Evolutionary conservation across 1,140 invertebrate genomes (phyloP), one percentile per base, ranked within the genome.

Genomic region (Danaus plexippus): DNA sequence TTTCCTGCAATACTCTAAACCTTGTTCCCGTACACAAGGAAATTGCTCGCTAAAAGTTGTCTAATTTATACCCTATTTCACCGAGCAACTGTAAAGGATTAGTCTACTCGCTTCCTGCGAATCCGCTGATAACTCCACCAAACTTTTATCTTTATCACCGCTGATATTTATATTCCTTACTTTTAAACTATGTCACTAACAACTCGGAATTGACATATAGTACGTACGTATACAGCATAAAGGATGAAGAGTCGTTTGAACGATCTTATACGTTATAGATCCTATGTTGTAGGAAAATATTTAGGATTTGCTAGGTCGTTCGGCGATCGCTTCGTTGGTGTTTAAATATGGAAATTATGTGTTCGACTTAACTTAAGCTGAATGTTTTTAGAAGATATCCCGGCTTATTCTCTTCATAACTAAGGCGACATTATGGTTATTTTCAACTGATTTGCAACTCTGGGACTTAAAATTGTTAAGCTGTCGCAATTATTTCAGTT

Each of bases 31-130:
- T 66, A 69, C 69, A 67, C 65, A 60, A 68, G 75, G 69, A 75
- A 72, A 75, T 77, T 76, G 73, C 75, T 71, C 66, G 69, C 71
- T 71, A 70, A 73, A 75, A 80, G 73, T 80, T 77, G 60, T 63
- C 66, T 68, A 71, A 80, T 80, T 80, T 80, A 80, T 77, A 59
- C 70, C 66, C 67, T 67, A 69, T 74, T 57, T 53, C 47, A 50
- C 58, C 51, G 55, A 57, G 43, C 64, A 58, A 59, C 50, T 59
- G 59, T 52, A 50, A 70, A 58, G 75, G 70, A 78, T 78, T 71
- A 74, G 65, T 64, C 61, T 50, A 62, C 57, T 65, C 59, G 62
- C 59, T 64, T 65, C 63, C 65, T 68, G 59, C 45, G 65, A 59
- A 67, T 69, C 59, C 54, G 47, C 47, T 51, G 65, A 71, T 70